Evolutionary conservation across 2,113 vertebrate species (phyloP).

Genomic region (Perca schrenkii): DNA sequence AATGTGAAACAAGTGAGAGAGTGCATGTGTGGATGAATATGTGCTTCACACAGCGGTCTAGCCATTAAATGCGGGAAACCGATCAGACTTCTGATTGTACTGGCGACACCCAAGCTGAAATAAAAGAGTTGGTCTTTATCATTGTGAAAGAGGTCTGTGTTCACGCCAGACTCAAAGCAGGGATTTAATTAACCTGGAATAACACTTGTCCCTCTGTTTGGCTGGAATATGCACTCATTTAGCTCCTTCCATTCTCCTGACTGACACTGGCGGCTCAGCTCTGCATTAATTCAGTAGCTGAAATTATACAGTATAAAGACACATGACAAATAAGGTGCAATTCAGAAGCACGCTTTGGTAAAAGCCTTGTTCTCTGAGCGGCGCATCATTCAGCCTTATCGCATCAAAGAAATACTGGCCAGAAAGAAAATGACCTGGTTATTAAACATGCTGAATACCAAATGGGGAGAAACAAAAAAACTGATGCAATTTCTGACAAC

Average conservation of each 20-base stretch:
- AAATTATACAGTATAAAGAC: conserved; percentile 74
- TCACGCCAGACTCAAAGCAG: conserved; percentile 49
- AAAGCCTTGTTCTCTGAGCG: conserved; percentile 45
- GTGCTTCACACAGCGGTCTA: background rate
- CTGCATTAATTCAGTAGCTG: conserved; percentile 61
- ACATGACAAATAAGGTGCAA: conserved; percentile 73
- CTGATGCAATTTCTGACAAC: conserved; percentile 41
- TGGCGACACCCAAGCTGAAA: background rate
- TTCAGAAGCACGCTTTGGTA: conserved; percentile 37
- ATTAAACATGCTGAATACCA: conserved; percentile 64
- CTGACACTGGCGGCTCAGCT: conserved; percentile 56
- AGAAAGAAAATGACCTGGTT: conserved; percentile 64
- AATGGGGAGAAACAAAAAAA: conserved; percentile 37
- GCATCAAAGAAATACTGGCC: conserved; percentile 48
- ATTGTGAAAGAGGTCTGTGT: conserved; percentile 53
- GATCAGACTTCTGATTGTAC: conserved; percentile 42
- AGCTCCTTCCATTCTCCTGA: conserved; percentile 61
- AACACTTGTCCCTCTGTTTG: conserved; percentile 64
- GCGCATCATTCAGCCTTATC: conserved; percentile 54
- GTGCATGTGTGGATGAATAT: background rate
- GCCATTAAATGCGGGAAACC: conserved; percentile 4
- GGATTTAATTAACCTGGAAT: conserved; percentile 77
- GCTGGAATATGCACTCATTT: conserved; percentile 71
- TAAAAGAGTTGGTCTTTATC: conserved; percentile 41
- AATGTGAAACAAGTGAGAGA: background rate